Percentiles rank a stretch among this genome's conserved stretches.
Evolutionary conservation across 2,797 vertebrate species (phyloP).

Genomic region (Brachyrhaphis roseni): DNA sequence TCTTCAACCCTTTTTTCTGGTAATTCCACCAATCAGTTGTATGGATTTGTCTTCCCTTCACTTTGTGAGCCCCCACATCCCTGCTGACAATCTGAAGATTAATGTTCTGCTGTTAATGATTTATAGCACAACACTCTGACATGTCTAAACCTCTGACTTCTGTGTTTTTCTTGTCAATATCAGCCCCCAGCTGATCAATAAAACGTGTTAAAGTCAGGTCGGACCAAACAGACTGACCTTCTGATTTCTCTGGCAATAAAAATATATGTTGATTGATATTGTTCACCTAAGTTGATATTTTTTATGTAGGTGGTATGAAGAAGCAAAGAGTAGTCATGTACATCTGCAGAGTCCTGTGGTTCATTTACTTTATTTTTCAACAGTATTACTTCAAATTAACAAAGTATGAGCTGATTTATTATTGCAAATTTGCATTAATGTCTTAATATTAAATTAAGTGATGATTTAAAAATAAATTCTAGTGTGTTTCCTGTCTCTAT

Average conservation of each 20-base stretch:
- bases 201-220: not conserved
- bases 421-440: not conserved
- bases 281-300: not conserved
- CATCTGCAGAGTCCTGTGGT: not conserved
- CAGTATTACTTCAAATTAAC: not conserved
- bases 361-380: not conserved
- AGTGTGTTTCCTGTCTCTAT: not conserved
- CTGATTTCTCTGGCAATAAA: constrained; percentile 2
- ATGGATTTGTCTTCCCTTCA: constrained; percentile 40
- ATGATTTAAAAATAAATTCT: not conserved
- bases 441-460: not conserved
- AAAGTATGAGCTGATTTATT: not conserved
- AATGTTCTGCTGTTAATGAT: constrained; percentile 36
- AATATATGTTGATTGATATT: not conserved
- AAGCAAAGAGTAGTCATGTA: not conserved
- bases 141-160: constrained; percentile 14
- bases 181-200: constrained; percentile 15
- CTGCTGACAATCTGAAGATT: constrained; percentile 10
- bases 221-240: not conserved
- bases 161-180: constrained; percentile 29
- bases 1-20: not conserved
- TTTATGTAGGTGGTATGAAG: not conserved
- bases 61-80: constrained; percentile 6
- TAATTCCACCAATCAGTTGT: constrained; percentile 15
- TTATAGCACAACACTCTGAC: constrained; percentile 22